These are phyloP conservation scores for Chydorus sphaericus DNA, from an alignment of 2,888 invertebrate species.

Conservation along the genomic window DNA sequence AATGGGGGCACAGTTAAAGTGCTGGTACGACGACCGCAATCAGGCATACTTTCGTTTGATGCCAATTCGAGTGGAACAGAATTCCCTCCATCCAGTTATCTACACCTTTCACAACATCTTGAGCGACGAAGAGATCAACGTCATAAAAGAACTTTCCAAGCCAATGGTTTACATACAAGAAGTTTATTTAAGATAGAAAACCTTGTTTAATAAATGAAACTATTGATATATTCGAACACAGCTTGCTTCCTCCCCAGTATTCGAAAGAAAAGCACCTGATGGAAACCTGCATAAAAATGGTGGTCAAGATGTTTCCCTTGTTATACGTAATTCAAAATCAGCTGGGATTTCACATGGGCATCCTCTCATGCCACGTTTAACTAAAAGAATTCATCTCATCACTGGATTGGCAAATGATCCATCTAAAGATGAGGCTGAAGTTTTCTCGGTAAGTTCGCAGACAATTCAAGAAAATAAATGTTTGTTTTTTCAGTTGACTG, in stretches of 20 bases:
- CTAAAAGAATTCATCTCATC: slow-evolving; percentile 21
- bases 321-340: slow-evolving; percentile 26
- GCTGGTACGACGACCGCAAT: slow-evolving; percentile 21
- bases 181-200: neutral
- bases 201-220: too few species aligned
- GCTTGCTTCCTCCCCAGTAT: slow-evolving; percentile 26
- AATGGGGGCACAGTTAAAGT: slow-evolving; percentile 21
- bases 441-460: slow-evolving; percentile 21
- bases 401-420: slow-evolving; percentile 25
- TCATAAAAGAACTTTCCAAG: slow-evolving; percentile 21
- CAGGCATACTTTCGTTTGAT: slow-evolving; percentile 21
- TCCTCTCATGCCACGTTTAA: slow-evolving; percentile 21
- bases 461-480: too few species aligned
- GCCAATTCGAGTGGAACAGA: slow-evolving; percentile 25
- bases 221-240: slow-evolving; percentile 17
- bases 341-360: slow-evolving; percentile 25
- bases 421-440: slow-evolving; percentile 22
- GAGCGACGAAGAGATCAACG: slow-evolving; percentile 21
- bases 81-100: slow-evolving; percentile 22
- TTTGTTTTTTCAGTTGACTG: too few species aligned
- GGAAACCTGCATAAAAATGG: too few species aligned
- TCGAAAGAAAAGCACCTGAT: too few species aligned
- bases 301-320: slow-evolving; percentile 23
- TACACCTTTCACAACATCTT: slow-evolving; percentile 25
- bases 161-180: slow-evolving; percentile 18